Base-by-base conservation (phyloP, 37 sponge, comb jelly and placozoan species). In the Geodia barretti region DNA sequence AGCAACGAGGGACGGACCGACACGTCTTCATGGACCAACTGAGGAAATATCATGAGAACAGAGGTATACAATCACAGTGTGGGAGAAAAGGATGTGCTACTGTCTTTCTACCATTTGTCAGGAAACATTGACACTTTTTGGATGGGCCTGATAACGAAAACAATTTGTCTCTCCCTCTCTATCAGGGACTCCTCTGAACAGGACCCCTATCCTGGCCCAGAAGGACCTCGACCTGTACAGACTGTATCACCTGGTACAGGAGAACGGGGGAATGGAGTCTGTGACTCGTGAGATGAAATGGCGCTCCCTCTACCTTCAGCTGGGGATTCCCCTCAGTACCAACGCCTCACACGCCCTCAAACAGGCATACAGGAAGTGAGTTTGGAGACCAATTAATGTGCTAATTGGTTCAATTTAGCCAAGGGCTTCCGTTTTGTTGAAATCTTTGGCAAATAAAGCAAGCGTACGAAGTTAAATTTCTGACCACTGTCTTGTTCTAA, bases 211-310 rank as follows among this genome's bases (percentile, higher is more conserved):
- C 24, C 65, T 96, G 3, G 89, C 89, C 0, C 83, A 91, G 41
- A 84, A 74, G 62, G 75, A 75, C 23, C 76, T 96, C 25, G 83
- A 96, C 72, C 87, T 96, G 31, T 91, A 28, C 73, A 35, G 65
- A 60, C 81, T 96, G 25, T 81, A 96, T 41, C 64, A 78, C 11
- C 77, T 79, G 5, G 94, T 96, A 58, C 78, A 59, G 71, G 92
- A 88, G 32, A 80, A 72, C 58, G 97, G 97, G 14, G 97, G 97
- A 17, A 91, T 92, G 95, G 88, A 92, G 3, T 47, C 41, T 37
- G 90, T 85, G 64, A 89, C 96, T 25, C 89, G 92, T 58, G 83
- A 84, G 41, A 40, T 94, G 80, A 94, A 94, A 47, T 95, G 95
- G 95, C 58, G 86, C 25, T 88, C 85, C 37, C 72, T 95, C 25